Conservation (phyloP, 2,797 vertebrate genomes). For the Hemibagrus guttatus region DNA sequence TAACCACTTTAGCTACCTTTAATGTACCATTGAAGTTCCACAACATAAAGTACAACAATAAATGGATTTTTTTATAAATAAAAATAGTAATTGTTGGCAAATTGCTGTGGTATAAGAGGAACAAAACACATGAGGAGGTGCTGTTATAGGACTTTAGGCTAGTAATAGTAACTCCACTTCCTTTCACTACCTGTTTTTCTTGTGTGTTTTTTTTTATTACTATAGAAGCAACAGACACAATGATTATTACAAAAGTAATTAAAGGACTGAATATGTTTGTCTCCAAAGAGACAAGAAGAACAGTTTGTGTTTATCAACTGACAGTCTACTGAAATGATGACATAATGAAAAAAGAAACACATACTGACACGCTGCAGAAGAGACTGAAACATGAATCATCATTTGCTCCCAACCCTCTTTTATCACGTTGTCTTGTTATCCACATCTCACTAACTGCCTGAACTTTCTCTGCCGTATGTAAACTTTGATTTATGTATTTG, state of each 20-base stretch:
- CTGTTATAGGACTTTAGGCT: background rate
- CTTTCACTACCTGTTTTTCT: background rate
- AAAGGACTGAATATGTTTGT: background rate
- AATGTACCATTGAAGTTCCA: too few relatives aligned
- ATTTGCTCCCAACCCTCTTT: background rate
- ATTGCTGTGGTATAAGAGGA: background rate
- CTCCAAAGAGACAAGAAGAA: background rate
- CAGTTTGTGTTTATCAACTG: background rate
- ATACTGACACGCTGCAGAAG: background rate
- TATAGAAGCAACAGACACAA: background rate
- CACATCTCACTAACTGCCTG: background rate
- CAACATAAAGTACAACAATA: too few relatives aligned
- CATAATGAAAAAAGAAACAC: background rate
- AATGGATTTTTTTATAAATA: background rate
- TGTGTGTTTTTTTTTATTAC: background rate
- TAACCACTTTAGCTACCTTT: too few relatives aligned
- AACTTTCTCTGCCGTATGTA: slow-evolving; percentile 9
- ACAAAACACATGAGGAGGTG: background rate
- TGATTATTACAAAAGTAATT: background rate
- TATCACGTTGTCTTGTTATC: background rate
- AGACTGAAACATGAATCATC: background rate
- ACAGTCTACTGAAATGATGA: background rate
- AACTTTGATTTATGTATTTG: slow-evolving; percentile 22
- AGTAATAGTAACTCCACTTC: background rate
- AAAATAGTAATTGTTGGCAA: background rate